These are phyloP conservation scores for Adrianichthys oophorus DNA, from an alignment of 2,797 vertebrate species.

Conservation along the genomic window DNA sequence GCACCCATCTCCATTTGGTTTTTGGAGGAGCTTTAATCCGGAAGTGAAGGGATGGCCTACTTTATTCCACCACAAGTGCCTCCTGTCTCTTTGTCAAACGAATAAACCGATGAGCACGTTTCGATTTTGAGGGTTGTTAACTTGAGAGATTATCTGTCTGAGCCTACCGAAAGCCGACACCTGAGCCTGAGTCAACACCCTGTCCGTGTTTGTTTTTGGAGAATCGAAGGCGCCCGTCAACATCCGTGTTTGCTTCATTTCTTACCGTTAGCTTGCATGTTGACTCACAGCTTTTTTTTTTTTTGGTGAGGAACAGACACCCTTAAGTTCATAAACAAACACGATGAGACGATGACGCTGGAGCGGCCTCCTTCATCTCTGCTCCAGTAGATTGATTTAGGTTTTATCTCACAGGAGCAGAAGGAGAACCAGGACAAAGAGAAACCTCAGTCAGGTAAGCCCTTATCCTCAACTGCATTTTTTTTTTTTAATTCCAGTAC, in stretches of 20 bases:
- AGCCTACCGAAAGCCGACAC: background rate
- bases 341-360: background rate
- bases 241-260: conserved; percentile 27
- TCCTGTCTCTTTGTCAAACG: background rate
- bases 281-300: conserved; percentile 21
- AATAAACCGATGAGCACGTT: background rate
- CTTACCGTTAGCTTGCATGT: conserved; percentile 7
- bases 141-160: background rate
- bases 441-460: conserved; percentile 51
- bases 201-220: conserved; percentile 22
- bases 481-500: background rate
- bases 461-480: rapidly evolving
- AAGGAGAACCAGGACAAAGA: conserved; percentile 28
- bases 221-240: background rate
- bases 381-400: background rate
- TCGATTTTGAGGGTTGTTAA: background rate
- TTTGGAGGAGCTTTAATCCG: too few species aligned
- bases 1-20: too few species aligned
- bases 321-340: conserved; percentile 5
- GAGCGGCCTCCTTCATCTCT: too few species aligned
- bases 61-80: too few species aligned
- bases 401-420: conserved; percentile 35
- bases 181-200: background rate
- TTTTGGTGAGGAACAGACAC: background rate
- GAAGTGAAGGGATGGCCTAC: too few species aligned